These are phyloP conservation scores for Melieria omissa DNA, from an alignment of 2,888 invertebrate genomes.

Conservation along the genomic window DNA sequence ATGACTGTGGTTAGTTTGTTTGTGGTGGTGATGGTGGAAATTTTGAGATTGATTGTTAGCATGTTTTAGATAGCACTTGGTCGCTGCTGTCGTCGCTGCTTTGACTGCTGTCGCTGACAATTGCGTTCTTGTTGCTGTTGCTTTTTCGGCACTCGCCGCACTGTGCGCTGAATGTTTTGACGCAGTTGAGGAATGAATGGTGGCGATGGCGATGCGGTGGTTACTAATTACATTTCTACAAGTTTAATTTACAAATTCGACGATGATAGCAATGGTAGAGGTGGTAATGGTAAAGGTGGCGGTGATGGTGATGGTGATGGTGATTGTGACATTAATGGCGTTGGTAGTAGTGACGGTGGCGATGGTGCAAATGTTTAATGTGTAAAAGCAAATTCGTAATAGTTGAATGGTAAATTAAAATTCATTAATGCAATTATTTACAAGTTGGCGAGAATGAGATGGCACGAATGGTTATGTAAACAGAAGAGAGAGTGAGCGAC, in stretches of 20 bases:
- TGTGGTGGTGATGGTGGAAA: conserved; percentile 34
- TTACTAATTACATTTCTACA: conserved; percentile 63
- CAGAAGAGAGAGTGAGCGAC: conserved; percentile 6
- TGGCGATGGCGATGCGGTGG: conserved; percentile 53
- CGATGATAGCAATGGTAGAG: conserved; percentile 39
- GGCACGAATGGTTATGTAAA: conserved; percentile 6
- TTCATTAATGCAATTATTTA: conserved; percentile 28
- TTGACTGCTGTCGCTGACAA: conserved; percentile 34
- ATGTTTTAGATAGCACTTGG: conserved; percentile 48
- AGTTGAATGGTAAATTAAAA: conserved; percentile 39
- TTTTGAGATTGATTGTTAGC: conserved; percentile 43
- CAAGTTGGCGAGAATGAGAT: conserved; percentile 15
- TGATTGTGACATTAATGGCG: conserved; percentile 14
- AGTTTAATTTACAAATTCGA: conserved; percentile 40
- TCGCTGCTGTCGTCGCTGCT: conserved; percentile 42
- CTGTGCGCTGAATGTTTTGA: conserved; percentile 30
- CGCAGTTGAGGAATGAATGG: conserved; percentile 35
- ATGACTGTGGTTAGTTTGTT: conserved; percentile 42
- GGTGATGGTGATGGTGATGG: conserved; percentile 32
- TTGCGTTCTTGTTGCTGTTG: conserved; percentile 44
- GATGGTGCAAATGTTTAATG: conserved; percentile 33
- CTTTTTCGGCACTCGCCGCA: conserved; percentile 24
- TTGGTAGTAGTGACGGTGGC: not conserved
- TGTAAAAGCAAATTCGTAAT: conserved; percentile 52
- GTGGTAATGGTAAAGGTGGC: conserved; percentile 34